phyloP scores from a whole-genome alignment of 64 coral and sea anemone species.

The Actinia equina region DNA sequence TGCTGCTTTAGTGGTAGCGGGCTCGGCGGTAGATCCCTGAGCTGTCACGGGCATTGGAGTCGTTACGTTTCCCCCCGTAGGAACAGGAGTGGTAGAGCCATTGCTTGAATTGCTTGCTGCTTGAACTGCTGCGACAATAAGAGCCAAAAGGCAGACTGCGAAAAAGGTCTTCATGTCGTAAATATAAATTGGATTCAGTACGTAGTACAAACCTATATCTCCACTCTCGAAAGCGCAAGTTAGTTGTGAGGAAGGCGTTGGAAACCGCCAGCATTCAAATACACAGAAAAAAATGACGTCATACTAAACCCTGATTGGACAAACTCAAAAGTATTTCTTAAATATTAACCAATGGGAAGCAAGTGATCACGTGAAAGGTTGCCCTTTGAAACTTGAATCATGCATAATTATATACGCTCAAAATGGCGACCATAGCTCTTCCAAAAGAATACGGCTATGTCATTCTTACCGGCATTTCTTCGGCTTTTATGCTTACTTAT shows the following conservation, averaged over 20 bases:
- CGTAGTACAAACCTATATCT: no score
- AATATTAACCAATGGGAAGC: not conserved
- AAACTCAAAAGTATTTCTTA: not conserved
- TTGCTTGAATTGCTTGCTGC: not conserved
- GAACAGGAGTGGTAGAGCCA: not conserved
- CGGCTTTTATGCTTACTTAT: constrained; percentile 73
- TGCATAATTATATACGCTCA: constrained; percentile 1
- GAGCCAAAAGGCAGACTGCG: not conserved
- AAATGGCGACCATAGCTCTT: constrained; percentile 63
- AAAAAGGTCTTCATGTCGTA: constrained; percentile 31
- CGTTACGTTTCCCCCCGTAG: not conserved
- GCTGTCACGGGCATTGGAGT: not conserved
- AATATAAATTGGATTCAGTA: no score
- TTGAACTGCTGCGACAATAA: constrained; percentile 29
- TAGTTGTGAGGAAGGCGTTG: constrained; percentile 24
- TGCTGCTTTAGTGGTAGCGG: not conserved
- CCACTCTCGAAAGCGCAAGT: no score
- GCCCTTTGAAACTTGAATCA: constrained; percentile 5
- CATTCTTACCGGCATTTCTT: constrained; percentile 81
- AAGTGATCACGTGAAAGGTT: constrained; percentile 8
- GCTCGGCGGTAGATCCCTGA: not conserved
- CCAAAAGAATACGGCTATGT: constrained; percentile 88
- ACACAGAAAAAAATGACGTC: constrained; percentile 15
- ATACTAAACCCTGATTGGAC: not conserved
- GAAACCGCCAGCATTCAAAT: constrained; percentile 47